These are phyloP conservation scores for Enteromius paludinosus DNA, from an alignment of 2,797 vertebrate genomes.

Conservation along the genomic window DNA sequence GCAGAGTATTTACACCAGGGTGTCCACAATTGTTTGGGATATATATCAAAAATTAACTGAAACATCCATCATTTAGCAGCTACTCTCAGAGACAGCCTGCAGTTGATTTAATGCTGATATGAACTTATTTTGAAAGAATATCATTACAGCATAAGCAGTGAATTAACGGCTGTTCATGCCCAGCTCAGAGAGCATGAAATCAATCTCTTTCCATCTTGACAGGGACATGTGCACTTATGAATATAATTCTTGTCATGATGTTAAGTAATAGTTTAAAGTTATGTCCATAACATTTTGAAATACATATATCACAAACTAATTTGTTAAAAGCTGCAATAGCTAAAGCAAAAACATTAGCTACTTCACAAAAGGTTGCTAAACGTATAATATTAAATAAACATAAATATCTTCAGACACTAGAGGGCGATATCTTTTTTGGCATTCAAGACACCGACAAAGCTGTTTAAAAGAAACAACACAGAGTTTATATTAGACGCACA, in stretches of 20 bases:
- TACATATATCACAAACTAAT: background rate
- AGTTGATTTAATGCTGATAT: background rate
- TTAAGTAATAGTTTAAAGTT: background rate
- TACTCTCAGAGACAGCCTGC: background rate
- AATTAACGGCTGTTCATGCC: background rate
- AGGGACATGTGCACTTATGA: background rate
- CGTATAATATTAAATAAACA: background rate
- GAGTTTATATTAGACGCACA: background rate
- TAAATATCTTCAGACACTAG: constrained; percentile 47
- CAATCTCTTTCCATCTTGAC: background rate
- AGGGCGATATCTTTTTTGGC: constrained; percentile 29
- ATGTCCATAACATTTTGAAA: background rate
- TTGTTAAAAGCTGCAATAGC: background rate
- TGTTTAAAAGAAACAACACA: background rate
- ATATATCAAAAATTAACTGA: background rate
- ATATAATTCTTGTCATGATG: background rate
- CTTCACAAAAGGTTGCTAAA: background rate
- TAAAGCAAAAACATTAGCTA: background rate
- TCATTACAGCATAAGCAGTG: background rate
- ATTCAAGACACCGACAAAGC: background rate
- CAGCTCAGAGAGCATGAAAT: constrained; percentile 22
- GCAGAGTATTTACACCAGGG: background rate
- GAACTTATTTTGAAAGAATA: background rate
- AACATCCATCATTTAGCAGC: background rate
- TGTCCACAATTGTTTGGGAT: background rate